Base-by-base conservation (phyloP, 2,888 invertebrate genomes). In the Standfussiana lucernea region DNA sequence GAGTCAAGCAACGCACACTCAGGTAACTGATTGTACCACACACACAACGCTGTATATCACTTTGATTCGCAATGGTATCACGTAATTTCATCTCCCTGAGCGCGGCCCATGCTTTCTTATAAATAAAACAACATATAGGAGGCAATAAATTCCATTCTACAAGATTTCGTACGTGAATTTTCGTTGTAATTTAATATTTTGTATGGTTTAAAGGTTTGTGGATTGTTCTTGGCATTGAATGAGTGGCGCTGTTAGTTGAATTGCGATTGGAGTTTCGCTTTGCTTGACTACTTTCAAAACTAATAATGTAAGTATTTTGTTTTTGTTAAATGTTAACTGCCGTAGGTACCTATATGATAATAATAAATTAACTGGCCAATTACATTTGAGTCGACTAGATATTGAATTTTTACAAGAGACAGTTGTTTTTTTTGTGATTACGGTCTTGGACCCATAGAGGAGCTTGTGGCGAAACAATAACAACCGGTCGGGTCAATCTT, bases 101-200 rank as follows among this genome's bases (percentile, higher is more conserved):
- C 92, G 90, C 91, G 89, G 90, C 89, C 92, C 93, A 92, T 93
- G 94, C 94, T 95, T 95, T 96, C 96, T 96, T 96, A 96, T 96
- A 96, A 96, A 96, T 96, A 96, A 96, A 95, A 93, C 95, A 96
- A 94, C 92, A 92, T 96, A 96, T 96, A 96, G 95, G 94, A 94
- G 93, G 94, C 95, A 89, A 96, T 96, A 96, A 96, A 96, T 96
- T 95, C 93, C 92, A 92, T 91, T 93, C 94, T 92, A 92, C 93
- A 90, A 94, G 93, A 94, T 93, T 94, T 94, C 92, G 93, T 94
- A 95, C 95, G 94, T 93, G 94, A 93, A 93, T 91, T 90, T 90
- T 89, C 90, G 91, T 77, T 93, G 91, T 95, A 95, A 95, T 95
- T 95, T 95, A 95, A 96, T 95, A 91, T 95, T 94, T 91, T 92